Percentiles rank a stretch among this genome's conserved stretches.
phyloP scores from a whole-genome alignment of 2,888 invertebrate species.

The Lepidonotus clava region DNA sequence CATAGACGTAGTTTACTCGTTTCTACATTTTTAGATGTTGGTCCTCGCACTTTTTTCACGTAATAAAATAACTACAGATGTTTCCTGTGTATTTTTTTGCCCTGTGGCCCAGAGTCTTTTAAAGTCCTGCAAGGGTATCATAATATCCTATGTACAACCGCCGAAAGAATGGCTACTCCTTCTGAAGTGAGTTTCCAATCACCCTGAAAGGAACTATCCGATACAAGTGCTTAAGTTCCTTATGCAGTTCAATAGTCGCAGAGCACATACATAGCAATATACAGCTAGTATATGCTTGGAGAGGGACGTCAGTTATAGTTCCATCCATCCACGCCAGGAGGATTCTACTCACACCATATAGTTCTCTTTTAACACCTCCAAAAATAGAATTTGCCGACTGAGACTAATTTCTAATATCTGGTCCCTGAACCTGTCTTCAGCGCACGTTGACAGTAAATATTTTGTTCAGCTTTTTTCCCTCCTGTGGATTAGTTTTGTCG shows the following conservation, averaged over 20 bases:
- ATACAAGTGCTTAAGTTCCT: not conserved
- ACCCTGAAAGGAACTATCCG: not conserved
- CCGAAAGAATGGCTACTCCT: too few species aligned
- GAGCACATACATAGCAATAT: not conserved
- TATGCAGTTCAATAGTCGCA: not conserved
- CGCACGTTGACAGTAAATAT: not conserved
- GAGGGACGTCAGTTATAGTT: not conserved
- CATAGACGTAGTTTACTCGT: too few species aligned
- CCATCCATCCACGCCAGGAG: not conserved
- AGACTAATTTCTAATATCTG: not conserved
- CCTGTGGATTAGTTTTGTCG: too few species aligned
- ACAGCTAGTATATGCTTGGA: not conserved
- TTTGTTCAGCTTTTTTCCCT: too few species aligned
- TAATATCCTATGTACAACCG: too few species aligned
- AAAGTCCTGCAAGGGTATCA: too few species aligned
- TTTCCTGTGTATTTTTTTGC: not conserved
- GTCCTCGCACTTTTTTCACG: slow-evolving; percentile 11
- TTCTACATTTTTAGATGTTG: not conserved
- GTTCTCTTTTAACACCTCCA: not conserved
- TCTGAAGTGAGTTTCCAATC: too few species aligned
- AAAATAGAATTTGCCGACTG: not conserved
- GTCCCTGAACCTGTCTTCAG: not conserved
- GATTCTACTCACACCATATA: not conserved
- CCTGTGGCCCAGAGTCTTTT: too few species aligned
- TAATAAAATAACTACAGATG: slow-evolving; percentile 17